These are phyloP conservation scores for Megamerina dolium DNA, from an alignment of 2,888 invertebrate genomes.

Conservation along the genomic window DNA sequence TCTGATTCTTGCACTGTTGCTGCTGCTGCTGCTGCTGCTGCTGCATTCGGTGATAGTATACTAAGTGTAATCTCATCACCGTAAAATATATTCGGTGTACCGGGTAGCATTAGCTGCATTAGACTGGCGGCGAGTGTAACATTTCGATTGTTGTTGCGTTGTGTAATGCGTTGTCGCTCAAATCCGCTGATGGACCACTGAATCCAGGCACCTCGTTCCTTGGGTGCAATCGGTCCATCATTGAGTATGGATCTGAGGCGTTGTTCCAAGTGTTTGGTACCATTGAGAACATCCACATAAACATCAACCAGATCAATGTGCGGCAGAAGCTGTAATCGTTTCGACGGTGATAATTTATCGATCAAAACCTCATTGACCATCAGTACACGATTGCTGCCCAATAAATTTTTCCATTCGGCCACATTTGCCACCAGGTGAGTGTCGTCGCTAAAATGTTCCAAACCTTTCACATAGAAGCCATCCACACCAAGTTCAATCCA, in stretches of 20 bases:
- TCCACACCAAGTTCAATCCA: constrained; percentile 77
- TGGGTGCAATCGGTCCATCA: constrained; percentile 54
- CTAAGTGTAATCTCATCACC: constrained; percentile 83
- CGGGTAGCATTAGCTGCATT: constrained; percentile 77
- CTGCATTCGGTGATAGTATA: constrained; percentile 51
- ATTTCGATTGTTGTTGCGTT: constrained; percentile 53
- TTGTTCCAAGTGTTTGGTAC: constrained; percentile 55
- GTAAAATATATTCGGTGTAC: constrained; percentile 80
- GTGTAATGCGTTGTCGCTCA: constrained; percentile 55
- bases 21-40: background rate
- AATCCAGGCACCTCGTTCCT: constrained; percentile 65
- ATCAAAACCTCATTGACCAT: constrained; percentile 61
- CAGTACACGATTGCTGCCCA: constrained; percentile 59
- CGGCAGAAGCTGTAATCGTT: constrained; percentile 58
- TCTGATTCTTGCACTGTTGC: constrained; percentile 53
- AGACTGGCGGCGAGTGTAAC: constrained; percentile 64
- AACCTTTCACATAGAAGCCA: constrained; percentile 81
- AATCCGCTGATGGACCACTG: constrained; percentile 72
- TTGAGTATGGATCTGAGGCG: constrained; percentile 56
- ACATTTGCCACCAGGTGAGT: constrained; percentile 55
- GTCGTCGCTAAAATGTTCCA: constrained; percentile 62
- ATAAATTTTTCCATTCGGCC: constrained; percentile 62
- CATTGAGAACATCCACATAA: constrained; percentile 56
- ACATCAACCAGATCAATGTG: constrained; percentile 69
- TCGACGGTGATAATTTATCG: constrained; percentile 47